A percentile compares a stretch with the other conserved stretches of the same genome.
Conservation (phyloP, 2,113 vertebrate genomes). For the Apodemus speciosus region DNA sequence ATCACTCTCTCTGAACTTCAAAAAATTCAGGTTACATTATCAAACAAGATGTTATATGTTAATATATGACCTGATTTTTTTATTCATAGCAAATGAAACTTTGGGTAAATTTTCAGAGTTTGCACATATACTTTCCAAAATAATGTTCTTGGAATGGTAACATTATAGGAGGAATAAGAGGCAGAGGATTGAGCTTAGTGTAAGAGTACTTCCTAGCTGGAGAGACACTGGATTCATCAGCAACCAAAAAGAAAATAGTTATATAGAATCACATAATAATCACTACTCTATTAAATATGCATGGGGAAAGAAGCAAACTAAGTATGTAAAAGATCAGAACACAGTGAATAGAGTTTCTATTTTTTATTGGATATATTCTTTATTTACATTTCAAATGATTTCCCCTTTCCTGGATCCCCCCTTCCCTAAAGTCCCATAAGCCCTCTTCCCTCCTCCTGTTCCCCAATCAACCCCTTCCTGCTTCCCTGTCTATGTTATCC, state of each 20-base stretch:
- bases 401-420: no score
- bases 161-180: no score
- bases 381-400: no score
- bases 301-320: not conserved
- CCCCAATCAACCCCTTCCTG: no score
- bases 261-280: not conserved
- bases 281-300: not conserved
- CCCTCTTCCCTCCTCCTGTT: no score
- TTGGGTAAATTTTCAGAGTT: not conserved
- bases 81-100: not conserved
- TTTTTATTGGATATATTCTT: no score
- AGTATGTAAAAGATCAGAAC: not conserved
- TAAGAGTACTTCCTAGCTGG: not conserved
- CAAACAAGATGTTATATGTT: not conserved
- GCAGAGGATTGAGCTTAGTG: not conserved
- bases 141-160: not conserved
- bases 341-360: not conserved
- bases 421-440: no score
- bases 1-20: no score
- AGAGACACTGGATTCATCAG: fast-evolving
- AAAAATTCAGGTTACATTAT: not conserved
- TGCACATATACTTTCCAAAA: not conserved
- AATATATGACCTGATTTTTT: not conserved
- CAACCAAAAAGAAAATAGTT: not conserved
- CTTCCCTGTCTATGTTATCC: no score